Conservation (phyloP, 2,888 invertebrate genomes). For the Dromius quadrimaculatus region DNA sequence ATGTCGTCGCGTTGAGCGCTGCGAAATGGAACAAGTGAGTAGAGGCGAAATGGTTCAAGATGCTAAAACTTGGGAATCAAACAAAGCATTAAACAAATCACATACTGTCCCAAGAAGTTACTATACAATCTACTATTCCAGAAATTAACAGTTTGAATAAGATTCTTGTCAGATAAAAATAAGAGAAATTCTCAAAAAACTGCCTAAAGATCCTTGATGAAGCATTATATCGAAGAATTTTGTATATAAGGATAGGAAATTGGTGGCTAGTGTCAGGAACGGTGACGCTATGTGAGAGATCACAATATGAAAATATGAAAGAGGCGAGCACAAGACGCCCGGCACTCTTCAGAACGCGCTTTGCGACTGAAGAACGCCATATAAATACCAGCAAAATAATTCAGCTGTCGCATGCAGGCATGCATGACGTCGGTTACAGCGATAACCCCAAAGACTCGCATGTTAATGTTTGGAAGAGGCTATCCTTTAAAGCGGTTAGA, state of each 20-base stretch:
- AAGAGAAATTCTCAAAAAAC: constrained; percentile 46
- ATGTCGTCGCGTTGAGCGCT: constrained; percentile 9
- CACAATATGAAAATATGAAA: constrained; percentile 52
- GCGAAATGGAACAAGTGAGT: constrained; percentile 4
- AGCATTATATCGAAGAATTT: too few species aligned
- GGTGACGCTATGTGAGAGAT: constrained; percentile 38
- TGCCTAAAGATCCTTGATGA: constrained; percentile 37
- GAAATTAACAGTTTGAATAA: constrained; percentile 46
- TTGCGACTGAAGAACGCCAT: constrained; percentile 56
- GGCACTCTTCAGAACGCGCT: constrained; percentile 34
- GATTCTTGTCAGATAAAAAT: constrained; percentile 33
- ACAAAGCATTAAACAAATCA: constrained; percentile 1
- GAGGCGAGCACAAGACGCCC: constrained; percentile 13
- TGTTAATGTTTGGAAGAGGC: constrained; percentile 51
- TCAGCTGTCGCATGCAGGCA: constrained; percentile 59
- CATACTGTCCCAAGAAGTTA: constrained; percentile 5
- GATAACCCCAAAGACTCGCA: constrained; percentile 52
- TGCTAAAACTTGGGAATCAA: not conserved
- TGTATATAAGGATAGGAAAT: too few species aligned
- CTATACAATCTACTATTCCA: constrained; percentile 16
- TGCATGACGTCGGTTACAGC: constrained; percentile 56
- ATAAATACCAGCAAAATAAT: constrained; percentile 59
- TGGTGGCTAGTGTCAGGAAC: constrained; percentile 19
- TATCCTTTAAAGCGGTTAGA: constrained; percentile 45
- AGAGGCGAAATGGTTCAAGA: not conserved